phyloP scores from a whole-genome alignment of 2,888 invertebrate genomes.

The Stenurella melanura region DNA sequence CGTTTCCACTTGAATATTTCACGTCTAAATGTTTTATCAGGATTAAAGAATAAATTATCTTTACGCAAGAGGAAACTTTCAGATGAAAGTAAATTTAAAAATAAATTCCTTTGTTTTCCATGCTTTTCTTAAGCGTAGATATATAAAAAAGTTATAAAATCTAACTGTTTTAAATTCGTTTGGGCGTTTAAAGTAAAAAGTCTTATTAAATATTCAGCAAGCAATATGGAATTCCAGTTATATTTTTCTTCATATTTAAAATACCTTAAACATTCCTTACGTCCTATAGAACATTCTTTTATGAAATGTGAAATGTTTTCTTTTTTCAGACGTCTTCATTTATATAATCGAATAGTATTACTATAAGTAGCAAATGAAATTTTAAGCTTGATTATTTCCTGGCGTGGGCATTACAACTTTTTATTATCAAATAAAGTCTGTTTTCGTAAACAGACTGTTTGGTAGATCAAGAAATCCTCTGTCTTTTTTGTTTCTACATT shows the following conservation, averaged over 20 bases:
- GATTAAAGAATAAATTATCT: conserved; percentile 10
- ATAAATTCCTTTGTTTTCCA: conserved; percentile 13
- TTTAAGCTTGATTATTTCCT: neutral
- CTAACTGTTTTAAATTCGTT: conserved; percentile 21
- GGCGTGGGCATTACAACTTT: neutral
- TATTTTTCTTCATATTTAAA: conserved; percentile 34
- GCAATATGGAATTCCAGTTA: conserved; percentile 30
- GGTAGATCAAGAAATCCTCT: too few relatives aligned
- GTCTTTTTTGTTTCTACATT: too few relatives aligned
- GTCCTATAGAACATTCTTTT: conserved; percentile 14
- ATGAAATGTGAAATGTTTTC: conserved; percentile 19
- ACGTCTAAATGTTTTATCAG: neutral
- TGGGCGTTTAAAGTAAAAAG: conserved; percentile 14
- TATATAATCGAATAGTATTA: neutral
- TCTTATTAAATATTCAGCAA: conserved; percentile 39
- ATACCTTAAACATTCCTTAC: conserved; percentile 21
- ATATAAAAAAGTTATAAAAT: conserved; percentile 25
- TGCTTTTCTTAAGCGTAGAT: conserved; percentile 9
- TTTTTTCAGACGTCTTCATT: neutral
- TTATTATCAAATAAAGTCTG: neutral
- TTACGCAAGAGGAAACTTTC: neutral
- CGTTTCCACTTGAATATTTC: too few relatives aligned
- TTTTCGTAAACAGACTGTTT: too few relatives aligned
- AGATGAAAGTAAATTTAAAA: conserved; percentile 21
- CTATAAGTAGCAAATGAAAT: neutral